Percentiles rank a stretch among this genome's conserved stretches.
phyloP scores from a whole-genome alignment of 2,797 vertebrate genomes.

The Lacerta viridis region DNA sequence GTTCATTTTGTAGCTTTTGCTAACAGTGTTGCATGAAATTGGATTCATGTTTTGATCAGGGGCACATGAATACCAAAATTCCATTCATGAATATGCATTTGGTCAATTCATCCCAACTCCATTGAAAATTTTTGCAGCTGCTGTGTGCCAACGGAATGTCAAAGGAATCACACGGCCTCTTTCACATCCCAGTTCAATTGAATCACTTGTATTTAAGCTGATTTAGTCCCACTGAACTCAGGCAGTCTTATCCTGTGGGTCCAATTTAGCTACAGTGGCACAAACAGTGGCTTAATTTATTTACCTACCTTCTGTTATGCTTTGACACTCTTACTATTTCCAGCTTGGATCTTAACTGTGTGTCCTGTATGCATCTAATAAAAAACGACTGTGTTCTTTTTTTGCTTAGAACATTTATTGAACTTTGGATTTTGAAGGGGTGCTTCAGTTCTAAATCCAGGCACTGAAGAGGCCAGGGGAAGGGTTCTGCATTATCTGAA shows the following conservation, averaged over 20 bases:
- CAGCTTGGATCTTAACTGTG: not conserved
- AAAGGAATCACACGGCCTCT: slow-evolving; percentile 27
- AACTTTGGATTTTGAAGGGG: not conserved
- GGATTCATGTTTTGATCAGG: slow-evolving; percentile 34
- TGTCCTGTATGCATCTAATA: not conserved
- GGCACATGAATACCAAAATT: slow-evolving; percentile 25
- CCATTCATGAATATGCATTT: slow-evolving; percentile 47
- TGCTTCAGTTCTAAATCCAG: not conserved
- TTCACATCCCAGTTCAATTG: slow-evolving; percentile 28
- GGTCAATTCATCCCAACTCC: slow-evolving; percentile 35
- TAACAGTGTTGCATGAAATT: slow-evolving; percentile 28
- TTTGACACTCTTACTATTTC: slow-evolving; percentile 53
- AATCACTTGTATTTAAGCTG: slow-evolving; percentile 21
- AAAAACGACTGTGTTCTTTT: not conserved
- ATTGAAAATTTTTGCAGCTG: slow-evolving; percentile 47
- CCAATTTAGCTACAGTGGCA: not conserved
- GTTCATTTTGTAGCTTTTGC: slow-evolving; percentile 5
- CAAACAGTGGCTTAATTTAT: slow-evolving; percentile 60
- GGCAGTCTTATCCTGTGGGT: slow-evolving; percentile 10
- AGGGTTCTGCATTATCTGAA: not conserved
- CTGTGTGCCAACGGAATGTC: slow-evolving; percentile 32
- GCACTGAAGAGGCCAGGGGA: not conserved
- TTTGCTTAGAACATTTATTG: not conserved
- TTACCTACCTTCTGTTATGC: slow-evolving; percentile 59
- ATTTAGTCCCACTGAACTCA: slow-evolving; percentile 26